phyloP scores from a whole-genome alignment of 2,888 invertebrate genomes.

The Sesia apiformis region DNA sequence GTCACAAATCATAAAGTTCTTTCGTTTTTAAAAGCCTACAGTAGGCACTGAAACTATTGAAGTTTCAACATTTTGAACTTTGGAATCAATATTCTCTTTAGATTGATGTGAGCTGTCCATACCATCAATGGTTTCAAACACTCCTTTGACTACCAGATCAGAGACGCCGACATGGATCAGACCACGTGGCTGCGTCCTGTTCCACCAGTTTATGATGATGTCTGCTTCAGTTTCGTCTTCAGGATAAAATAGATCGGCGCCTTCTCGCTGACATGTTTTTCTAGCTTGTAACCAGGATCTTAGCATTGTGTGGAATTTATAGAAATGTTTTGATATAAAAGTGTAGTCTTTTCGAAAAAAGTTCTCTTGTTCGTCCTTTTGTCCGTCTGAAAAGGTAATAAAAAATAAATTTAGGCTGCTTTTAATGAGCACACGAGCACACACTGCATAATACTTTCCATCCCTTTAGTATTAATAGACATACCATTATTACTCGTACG shows the following conservation, averaged over 20 bases:
- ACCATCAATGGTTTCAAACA: slow-evolving; percentile 38
- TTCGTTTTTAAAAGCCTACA: too few relatives aligned
- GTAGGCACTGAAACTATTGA: too few relatives aligned
- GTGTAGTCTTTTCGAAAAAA: slow-evolving; percentile 50
- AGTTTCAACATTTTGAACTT: too few relatives aligned
- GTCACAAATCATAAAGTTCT: too few relatives aligned
- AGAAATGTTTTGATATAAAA: slow-evolving; percentile 36
- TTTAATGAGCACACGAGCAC: too few relatives aligned
- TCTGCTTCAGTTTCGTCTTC: slow-evolving; percentile 32
- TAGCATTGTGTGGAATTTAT: slow-evolving; percentile 43
- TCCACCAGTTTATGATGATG: slow-evolving; percentile 24
- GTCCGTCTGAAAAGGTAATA: slow-evolving; percentile 28
- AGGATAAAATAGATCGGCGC: slow-evolving; percentile 41
- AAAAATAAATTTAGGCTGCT: too few relatives aligned
- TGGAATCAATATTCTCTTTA: too few relatives aligned
- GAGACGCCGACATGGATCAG: slow-evolving; percentile 38
- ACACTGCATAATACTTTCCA: too few relatives aligned
- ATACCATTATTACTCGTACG: too few relatives aligned
- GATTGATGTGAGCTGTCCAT: slow-evolving; percentile 3
- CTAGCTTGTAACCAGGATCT: slow-evolving; percentile 40
- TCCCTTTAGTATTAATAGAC: too few relatives aligned
- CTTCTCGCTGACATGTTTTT: slow-evolving; percentile 35
- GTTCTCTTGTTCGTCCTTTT: slow-evolving; percentile 24
- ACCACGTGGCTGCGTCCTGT: slow-evolving; percentile 17
- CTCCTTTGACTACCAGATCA: slow-evolving; percentile 30